phyloP scores from a whole-genome alignment of 2,113 vertebrate species.

The Chaetura pelagica region DNA sequence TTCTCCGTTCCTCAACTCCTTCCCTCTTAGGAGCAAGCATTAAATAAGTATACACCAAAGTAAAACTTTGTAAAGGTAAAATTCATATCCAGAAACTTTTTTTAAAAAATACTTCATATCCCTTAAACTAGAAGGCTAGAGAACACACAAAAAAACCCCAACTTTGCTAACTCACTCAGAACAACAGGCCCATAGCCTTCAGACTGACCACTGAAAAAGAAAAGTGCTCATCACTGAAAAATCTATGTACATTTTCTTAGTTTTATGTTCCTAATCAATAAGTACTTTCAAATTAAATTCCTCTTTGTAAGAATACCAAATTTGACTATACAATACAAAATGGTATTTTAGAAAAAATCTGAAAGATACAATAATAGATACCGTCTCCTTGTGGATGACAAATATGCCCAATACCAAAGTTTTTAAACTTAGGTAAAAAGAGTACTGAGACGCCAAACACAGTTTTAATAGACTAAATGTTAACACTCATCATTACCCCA shows the following conservation, averaged over 20 bases:
- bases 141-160: neutral
- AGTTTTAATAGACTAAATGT: neutral
- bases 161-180: neutral
- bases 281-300: neutral
- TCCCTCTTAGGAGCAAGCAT: neutral
- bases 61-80: neutral
- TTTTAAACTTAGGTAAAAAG: neutral
- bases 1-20: neutral
- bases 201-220: neutral
- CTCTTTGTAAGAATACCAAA: neutral
- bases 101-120: neutral
- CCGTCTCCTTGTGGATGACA: neutral
- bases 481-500: neutral
- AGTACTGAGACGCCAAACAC: neutral
- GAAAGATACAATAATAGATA: neutral
- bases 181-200: neutral
- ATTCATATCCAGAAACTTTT: neutral
- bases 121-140: neutral
- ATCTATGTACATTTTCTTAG: accelerated
- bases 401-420: neutral
- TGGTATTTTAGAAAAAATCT: neutral
- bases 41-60: neutral
- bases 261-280: neutral
- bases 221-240: neutral
- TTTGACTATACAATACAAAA: neutral